Conservation (phyloP, 2,113 vertebrate species). For the Cryptomyrus ogoouensis region DNA sequence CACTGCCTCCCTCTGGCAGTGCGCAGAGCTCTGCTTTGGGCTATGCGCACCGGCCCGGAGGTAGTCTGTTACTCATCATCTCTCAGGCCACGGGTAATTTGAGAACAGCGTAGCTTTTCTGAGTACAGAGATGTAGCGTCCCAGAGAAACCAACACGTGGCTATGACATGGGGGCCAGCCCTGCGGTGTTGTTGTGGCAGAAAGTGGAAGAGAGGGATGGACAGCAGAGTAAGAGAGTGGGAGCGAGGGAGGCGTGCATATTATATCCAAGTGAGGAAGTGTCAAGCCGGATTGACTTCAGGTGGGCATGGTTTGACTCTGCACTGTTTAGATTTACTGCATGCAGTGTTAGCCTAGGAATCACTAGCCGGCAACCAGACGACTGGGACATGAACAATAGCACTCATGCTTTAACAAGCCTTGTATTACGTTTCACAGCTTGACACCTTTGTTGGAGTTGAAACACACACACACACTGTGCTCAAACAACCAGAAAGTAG, state of each 20-base stretch:
- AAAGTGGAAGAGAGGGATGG: conserved; percentile 33
- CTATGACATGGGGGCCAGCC: background rate
- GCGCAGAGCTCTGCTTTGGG: background rate
- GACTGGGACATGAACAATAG: background rate
- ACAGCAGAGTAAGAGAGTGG: conserved; percentile 27
- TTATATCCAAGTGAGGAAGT: background rate
- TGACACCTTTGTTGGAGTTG: background rate
- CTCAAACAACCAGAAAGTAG: background rate
- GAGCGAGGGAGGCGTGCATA: background rate
- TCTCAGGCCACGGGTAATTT: background rate
- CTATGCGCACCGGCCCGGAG: background rate
- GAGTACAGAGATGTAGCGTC: background rate
- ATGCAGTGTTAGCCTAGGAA: background rate
- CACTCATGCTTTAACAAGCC: background rate
- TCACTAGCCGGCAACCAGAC: background rate
- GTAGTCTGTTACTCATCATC: background rate
- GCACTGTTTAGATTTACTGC: background rate
- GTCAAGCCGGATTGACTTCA: background rate
- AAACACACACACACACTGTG: background rate
- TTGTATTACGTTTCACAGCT: background rate
- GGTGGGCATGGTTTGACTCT: background rate
- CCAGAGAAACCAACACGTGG: background rate
- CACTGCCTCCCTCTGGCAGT: conserved; percentile 2
- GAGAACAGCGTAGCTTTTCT: background rate
- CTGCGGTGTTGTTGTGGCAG: conserved; percentile 27